Evolutionary conservation across 2,888 invertebrate genomes (phyloP), one percentile per base, ranked within the genome.

Genomic region (Thera britannica): DNA sequence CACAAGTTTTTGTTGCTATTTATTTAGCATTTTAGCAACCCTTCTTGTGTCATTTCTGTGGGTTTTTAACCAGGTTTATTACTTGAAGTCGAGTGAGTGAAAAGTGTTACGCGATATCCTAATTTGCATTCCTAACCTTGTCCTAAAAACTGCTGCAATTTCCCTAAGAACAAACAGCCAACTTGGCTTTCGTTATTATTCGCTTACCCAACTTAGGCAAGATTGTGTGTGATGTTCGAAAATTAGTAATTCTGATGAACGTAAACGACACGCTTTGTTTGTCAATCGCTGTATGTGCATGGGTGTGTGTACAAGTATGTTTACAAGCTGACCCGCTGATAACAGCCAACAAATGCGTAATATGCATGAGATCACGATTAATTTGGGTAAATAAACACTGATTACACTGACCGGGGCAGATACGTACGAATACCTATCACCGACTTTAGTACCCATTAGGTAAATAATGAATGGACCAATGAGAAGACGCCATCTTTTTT

Each of bases 291-390:
- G 12, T 49, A 38, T 12, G n/a, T 41, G 36, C 36, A 48, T 77
- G 73, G 79, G 78, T 79, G 80, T 80, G 79, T 71, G 72, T 80
- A 9, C 52, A 34, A 9, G 52, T 52, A 52, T 52, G 34, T 52
- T 52, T 72, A 67, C 58, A 54, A 48, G 35, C 49, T 59, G 75
- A 67, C 69, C 65, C 35, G 62, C 11, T 46, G 63, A 70, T 70
- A 70, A 64, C 36, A 56, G 54, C 4, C 23, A 56, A 62, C 67
- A 68, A 70, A 67, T 74, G 75, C 74, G 74, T 74, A 75, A 77
- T 83, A 83, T 77, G 79, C 81, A 88, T 89, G 88, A 90, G 87
- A 90, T 90, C 90, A 88, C 83, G 87, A 88, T 89, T 89, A 87
- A 85, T 88, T 88, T 86, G 84, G 59, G 84, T 83, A 83, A 87